phyloP scores from a whole-genome alignment of 2,797 vertebrate species.

The Peromyscus attwateri region DNA sequence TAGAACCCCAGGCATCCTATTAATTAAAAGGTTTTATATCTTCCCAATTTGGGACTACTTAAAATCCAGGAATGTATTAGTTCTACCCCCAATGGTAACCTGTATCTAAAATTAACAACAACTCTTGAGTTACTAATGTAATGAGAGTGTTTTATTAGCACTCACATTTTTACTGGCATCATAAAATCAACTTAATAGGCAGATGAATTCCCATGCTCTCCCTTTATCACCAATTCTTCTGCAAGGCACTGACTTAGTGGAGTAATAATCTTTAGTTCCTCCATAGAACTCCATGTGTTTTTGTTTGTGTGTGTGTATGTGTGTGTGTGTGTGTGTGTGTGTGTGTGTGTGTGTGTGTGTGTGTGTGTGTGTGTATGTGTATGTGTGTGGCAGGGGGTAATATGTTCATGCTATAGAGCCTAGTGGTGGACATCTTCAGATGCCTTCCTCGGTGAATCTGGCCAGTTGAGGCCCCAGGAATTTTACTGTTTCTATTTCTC shows the following conservation, averaged over 20 bases:
- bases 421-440: no score
- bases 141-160: constrained; percentile 49
- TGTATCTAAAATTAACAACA: constrained; percentile 46
- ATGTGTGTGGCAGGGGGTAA: no score
- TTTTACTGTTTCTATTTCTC: background rate
- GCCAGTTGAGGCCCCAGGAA: background rate
- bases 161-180: constrained; percentile 38
- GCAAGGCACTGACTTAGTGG: constrained; percentile 3
- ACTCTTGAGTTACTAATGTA: constrained; percentile 49
- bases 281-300: constrained; percentile 8
- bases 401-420: background rate
- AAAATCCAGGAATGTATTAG: background rate
- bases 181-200: constrained; percentile 35
- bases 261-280: constrained; percentile 37
- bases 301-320: background rate
- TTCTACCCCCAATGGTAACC: background rate
- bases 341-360: background rate
- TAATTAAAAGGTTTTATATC: background rate
- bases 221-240: background rate
- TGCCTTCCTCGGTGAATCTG: background rate
- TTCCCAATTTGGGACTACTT: background rate
- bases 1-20: background rate
- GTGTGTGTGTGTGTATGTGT: background rate
- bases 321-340: background rate
- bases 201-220: constrained; percentile 1